phyloP scores from a whole-genome alignment of 2,888 invertebrate genomes.

The Sialis lutaria region DNA sequence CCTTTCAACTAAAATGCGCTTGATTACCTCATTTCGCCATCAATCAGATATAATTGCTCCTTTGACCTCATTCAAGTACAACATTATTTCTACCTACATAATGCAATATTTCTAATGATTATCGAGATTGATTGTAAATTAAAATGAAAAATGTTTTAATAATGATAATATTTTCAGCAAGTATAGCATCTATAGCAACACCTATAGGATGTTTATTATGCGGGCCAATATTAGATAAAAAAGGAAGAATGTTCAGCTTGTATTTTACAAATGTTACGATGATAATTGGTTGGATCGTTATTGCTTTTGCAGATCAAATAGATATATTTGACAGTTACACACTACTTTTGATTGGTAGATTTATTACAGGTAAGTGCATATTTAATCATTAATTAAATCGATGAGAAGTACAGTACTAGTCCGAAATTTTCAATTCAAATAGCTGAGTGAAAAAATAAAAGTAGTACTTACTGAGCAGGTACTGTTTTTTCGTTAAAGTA shows the following conservation, averaged over 20 bases:
- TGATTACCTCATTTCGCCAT: too few species aligned
- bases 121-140: not conserved
- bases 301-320: constrained; percentile 23
- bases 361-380: constrained; percentile 20
- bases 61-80: too few species aligned
- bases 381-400: too few species aligned
- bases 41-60: too few species aligned
- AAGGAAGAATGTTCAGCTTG: constrained; percentile 31
- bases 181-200: constrained; percentile 32
- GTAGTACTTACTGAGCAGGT: too few species aligned
- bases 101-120: not conserved
- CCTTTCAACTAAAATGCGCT: too few species aligned
- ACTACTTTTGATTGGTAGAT: constrained; percentile 26
- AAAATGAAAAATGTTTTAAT: not conserved
- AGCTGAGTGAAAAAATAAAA: too few species aligned
- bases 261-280: constrained; percentile 28
- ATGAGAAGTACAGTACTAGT: too few species aligned
- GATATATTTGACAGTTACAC: constrained; percentile 16
- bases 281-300: constrained; percentile 31
- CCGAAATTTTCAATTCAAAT: too few species aligned
- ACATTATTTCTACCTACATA: too few species aligned
- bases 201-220: constrained; percentile 34
- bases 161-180: constrained; percentile 23
- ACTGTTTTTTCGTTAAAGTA: too few species aligned
- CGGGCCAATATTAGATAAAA: constrained; percentile 30